Conservation (phyloP, 2,888 invertebrate species). For the Linnaemya vulpina region DNA sequence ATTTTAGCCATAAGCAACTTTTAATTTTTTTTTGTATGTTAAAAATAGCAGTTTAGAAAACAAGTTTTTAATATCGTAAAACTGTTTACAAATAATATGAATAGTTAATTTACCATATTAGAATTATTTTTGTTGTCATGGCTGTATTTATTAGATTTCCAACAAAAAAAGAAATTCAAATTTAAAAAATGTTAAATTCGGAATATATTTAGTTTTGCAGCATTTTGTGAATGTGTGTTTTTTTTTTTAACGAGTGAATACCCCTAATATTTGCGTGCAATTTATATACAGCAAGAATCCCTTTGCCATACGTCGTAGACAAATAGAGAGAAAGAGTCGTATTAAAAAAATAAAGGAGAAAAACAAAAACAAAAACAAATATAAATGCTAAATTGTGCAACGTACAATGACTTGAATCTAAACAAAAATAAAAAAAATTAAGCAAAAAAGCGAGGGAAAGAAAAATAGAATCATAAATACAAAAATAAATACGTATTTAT, state of each 20-base stretch:
- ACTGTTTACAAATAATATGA: too few species aligned
- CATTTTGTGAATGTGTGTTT: not conserved
- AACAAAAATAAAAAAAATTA: slow-evolving; percentile 46
- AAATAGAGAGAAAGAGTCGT: slow-evolving; percentile 46
- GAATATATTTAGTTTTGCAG: too few species aligned
- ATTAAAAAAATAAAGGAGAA: slow-evolving; percentile 16
- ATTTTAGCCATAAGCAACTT: too few species aligned
- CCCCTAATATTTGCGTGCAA: not conserved
- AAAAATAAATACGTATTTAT: slow-evolving; percentile 64
- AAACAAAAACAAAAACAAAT: slow-evolving; percentile 27
- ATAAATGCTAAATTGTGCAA: slow-evolving; percentile 65
- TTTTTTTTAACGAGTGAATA: not conserved
- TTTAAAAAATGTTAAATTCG: too few species aligned
- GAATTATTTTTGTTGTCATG: too few species aligned
- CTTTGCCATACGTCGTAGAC: slow-evolving; percentile 53
- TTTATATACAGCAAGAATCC: slow-evolving; percentile 29
- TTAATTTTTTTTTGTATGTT: too few species aligned
- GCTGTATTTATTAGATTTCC: too few species aligned
- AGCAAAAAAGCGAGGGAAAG: slow-evolving; percentile 44
- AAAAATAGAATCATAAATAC: slow-evolving; percentile 61
- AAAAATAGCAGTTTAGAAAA: too few species aligned
- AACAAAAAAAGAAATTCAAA: too few species aligned
- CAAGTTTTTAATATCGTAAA: too few species aligned
- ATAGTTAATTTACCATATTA: too few species aligned
- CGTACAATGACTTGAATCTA: slow-evolving; percentile 65